Evolutionary conservation across 2,113 vertebrate genomes (phyloP), one percentile per base, ranked within the genome.

Genomic region (Aphelocoma coerulescens): DNA sequence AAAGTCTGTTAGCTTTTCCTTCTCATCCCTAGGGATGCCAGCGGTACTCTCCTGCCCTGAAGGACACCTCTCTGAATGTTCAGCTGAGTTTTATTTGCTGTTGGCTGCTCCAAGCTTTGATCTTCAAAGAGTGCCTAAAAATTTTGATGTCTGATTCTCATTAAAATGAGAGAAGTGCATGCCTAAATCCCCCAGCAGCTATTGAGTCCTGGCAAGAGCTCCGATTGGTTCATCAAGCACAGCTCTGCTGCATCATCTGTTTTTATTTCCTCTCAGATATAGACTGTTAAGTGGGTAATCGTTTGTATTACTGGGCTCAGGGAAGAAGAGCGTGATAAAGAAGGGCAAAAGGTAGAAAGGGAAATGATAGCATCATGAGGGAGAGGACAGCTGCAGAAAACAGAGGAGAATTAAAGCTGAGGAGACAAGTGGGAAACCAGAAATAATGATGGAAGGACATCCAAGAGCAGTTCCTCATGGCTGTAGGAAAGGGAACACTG

Each of bases 41-140:
- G 49, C 4, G 0, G 13, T 27, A 8, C 73, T 71, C 28, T 49
- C 39, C 10, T 81, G 86, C 77, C 84, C 73, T 35, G 13, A 52
- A 75, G 77, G 77, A 95, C 49, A 43, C 1, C 1, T 78, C 66
- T 75, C 85, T 62, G 69, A 37, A 41, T 54, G 78, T 2, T 59
- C 46, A 81, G 7, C 81, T 76, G 52, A 49, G 32, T 54, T 95
- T 93, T 75, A 73, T 68, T 91, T 85, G 62, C 74, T 89, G 22
- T 37, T 55, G 51, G 49, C 73, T 62, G 62, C 62, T 82, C 77
- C 62, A 27, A 82, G 54, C 91, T 88, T 85, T 27, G 0, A 21
- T 85, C 77, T 93, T 95, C 84, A 82, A 87, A 93, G 95, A 39
- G 19, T 24, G 23, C 28, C 41, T 84, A 27, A 80, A 94, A 79